Conservation (phyloP, 2,797 vertebrate species). For the Meda fulgida region DNA sequence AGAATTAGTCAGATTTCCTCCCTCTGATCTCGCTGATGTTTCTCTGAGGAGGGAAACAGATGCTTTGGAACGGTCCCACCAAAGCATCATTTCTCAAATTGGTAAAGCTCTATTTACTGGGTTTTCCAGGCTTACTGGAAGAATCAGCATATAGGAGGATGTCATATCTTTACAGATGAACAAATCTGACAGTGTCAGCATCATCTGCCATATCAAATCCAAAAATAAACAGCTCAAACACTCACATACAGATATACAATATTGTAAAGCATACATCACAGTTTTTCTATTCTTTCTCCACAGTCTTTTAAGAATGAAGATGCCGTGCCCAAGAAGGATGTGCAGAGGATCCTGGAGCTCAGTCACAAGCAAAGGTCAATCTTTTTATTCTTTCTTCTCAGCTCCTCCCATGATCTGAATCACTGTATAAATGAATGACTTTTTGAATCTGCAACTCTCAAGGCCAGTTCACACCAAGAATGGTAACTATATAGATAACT, state of each 20-base stretch:
- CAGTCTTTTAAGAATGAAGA: constrained; percentile 93
- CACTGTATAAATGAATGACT: neutral
- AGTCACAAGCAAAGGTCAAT: constrained; percentile 93
- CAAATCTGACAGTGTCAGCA: constrained; percentile 27
- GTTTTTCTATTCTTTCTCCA: constrained; percentile 44
- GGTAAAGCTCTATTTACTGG: neutral
- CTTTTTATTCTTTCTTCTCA: neutral
- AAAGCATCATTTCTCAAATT: constrained; percentile 18
- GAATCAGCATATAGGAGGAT: constrained; percentile 24
- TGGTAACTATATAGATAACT: neutral
- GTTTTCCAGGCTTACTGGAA: constrained; percentile 1
- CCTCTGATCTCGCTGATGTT: constrained; percentile 34
- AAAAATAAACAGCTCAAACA: constrained; percentile 18
- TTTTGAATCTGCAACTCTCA: neutral
- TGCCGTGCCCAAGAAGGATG: constrained; percentile 88
- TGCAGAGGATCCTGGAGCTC: constrained; percentile 93
- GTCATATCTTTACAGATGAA: constrained; percentile 21
- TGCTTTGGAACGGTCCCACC: constrained; percentile 34
- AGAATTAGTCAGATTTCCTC: constrained; percentile 47
- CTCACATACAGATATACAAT: constrained; percentile 1
- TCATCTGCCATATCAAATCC: constrained; percentile 23
- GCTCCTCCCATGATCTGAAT: neutral
- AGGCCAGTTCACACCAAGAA: neutral
- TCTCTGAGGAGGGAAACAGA: constrained; percentile 42
- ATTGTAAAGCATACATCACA: constrained; percentile 22